Evolutionary conservation across 2,888 invertebrate genomes (phyloP), one percentile per base, ranked within the genome.

Genomic region (Thera britannica): DNA sequence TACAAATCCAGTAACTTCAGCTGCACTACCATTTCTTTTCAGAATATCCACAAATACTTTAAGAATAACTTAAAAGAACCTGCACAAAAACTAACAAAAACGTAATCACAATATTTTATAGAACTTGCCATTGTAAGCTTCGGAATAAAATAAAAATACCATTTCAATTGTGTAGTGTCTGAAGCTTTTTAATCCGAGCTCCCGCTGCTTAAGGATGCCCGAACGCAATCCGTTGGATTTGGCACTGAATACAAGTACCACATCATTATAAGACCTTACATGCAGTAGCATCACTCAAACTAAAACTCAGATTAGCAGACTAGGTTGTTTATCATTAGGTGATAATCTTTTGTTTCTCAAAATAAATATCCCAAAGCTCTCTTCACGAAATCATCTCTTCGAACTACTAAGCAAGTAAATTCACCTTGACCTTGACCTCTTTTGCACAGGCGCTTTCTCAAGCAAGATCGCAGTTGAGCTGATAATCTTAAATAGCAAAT

Each of bases 201-300:
- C 23, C 11, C 68, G 61, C 66, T 65, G 67, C 65, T 68, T 71
- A 73, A 69, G 72, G 72, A 67, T 60, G 61, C 65, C 44, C 54
- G 62, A 70, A 69, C 71, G 73, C 75, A 75, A 73, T 70, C 68
- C 71, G 67, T 65, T 65, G 68, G 67, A 68, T 75, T 75, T 75
- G 73, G 75, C 74, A 70, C 68, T 58, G 63, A 49, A 51, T 70
- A 70, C 71, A 71, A 63, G 51, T 46, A n/a, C 35, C 51, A 41
- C 48, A 41, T 56, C 4, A 51, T 12, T 7, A 12, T 12, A 44
- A 5, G 9, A 48, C 6, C 23, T 34, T 55, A 6, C 9, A 38
- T 46, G 5, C 58, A 61, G 56, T 62, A 38, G 57, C 9, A n/a
- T 35, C 44, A 60, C 49, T 64, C 12, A 49, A 5, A 5, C n/a